Evolutionary conservation across 2,113 vertebrate species (phyloP).

Genomic region (Gobio gobio): DNA sequence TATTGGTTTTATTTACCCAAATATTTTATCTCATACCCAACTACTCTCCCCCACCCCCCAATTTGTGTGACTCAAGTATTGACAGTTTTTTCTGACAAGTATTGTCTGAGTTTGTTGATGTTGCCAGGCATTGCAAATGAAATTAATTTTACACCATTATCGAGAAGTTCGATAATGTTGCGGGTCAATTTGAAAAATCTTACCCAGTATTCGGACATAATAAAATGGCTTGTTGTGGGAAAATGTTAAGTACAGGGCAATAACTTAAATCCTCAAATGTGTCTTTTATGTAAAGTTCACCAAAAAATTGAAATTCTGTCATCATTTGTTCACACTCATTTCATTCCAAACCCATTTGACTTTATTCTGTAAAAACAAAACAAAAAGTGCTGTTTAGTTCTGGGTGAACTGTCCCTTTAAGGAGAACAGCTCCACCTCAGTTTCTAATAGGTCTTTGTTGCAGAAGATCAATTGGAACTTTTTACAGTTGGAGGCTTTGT

Average conservation of each 20-base stretch:
- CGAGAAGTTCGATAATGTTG: not conserved
- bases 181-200: too few species aligned
- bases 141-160: not conserved
- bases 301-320: not conserved
- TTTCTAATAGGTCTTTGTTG: constrained; percentile 22
- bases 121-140: not conserved
- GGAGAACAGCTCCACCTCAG: constrained; percentile 19
- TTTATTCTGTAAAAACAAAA: not conserved
- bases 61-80: not conserved
- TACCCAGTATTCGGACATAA: not conserved
- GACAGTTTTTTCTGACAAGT: not conserved
- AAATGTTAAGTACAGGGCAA: not conserved
- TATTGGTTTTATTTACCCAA: not conserved
- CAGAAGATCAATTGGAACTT: constrained; percentile 29
- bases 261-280: not conserved
- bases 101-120: not conserved
- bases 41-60: not conserved
- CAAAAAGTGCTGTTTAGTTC: not conserved
- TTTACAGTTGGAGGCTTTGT: constrained; percentile 32
- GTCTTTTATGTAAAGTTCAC: too few species aligned
- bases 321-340: not conserved
- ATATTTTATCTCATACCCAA: not conserved
- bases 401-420: not conserved
- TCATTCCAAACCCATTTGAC: not conserved
- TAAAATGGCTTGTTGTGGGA: not conserved